phyloP scores from a whole-genome alignment of 2,888 invertebrate species.

The Drosophila emarginata region DNA sequence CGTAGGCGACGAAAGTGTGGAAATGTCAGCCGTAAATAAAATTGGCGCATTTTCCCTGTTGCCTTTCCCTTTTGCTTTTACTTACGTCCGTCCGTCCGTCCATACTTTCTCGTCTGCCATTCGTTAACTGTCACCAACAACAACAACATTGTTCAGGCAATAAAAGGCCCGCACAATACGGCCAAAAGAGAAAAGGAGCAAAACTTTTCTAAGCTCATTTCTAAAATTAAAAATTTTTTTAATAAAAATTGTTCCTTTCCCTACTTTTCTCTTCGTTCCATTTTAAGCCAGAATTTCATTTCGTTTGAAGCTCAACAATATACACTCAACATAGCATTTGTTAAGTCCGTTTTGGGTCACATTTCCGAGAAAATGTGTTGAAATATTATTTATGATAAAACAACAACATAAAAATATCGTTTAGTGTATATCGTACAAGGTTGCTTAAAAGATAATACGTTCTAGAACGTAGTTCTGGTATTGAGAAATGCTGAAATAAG shows the following conservation, averaged over 20 bases:
- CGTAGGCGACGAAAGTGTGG: slow-evolving; percentile 47
- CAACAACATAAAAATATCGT: neutral
- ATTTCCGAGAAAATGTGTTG: neutral
- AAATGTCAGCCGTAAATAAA: slow-evolving; percentile 70
- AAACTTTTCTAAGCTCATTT: neutral
- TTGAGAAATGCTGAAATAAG: no score
- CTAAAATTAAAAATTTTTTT: neutral
- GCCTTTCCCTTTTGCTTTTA: neutral
- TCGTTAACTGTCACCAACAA: slow-evolving; percentile 14
- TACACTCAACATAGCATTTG: no score
- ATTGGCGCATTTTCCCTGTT: slow-evolving; percentile 43
- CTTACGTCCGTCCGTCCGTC: no score
- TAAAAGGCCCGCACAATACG: slow-evolving; percentile 1
- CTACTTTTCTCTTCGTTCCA: neutral
- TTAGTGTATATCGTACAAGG: neutral
- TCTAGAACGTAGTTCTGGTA: no score
- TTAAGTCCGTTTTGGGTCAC: neutral
- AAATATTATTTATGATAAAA: neutral
- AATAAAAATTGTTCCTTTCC: neutral
- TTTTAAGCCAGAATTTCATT: neutral
- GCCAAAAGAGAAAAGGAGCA: neutral
- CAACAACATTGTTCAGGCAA: neutral
- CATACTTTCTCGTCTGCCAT: neutral
- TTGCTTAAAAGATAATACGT: neutral
- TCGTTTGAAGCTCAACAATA: neutral